A percentile compares a stretch with the other conserved stretches of the same genome.
phyloP scores from a whole-genome alignment of 2,113 vertebrate species.

The Saccopteryx leptura region DNA sequence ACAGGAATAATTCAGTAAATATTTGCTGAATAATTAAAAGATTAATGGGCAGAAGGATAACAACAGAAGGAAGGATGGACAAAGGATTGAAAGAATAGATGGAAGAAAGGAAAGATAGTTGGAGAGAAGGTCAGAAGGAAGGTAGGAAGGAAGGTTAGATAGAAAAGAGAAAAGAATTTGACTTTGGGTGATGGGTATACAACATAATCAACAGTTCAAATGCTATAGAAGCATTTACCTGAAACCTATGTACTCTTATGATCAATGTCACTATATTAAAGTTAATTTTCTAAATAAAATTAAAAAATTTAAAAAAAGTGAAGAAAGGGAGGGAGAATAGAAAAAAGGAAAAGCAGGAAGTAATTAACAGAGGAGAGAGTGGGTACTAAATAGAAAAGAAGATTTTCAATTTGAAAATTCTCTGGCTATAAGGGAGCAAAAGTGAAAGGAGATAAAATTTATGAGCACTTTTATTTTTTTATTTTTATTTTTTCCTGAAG shows the following conservation, averaged over 20 bases:
- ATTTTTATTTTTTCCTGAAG: no score
- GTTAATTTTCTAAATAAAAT: no score
- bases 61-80: not conserved
- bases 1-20: not conserved
- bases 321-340: not conserved
- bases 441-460: slow-evolving; percentile 54
- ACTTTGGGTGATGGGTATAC: no score
- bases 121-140: not conserved
- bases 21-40: slow-evolving; percentile 19
- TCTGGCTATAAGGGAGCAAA: not conserved
- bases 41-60: not conserved
- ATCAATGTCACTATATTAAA: no score
- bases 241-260: no score
- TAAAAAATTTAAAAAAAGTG: no score
- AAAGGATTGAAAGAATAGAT: not conserved
- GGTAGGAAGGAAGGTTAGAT: not conserved
- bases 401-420: slow-evolving; percentile 35
- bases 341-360: not conserved
- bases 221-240: no score
- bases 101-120: not conserved
- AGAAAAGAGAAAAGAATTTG: not conserved
- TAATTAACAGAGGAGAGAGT: not conserved
- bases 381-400: not conserved
- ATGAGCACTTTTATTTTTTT: not conserved
- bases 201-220: no score